Percentiles rank a stretch among this genome's conserved stretches.
Conservation (phyloP, 1,140 invertebrate species). For the Archivesica marissinica region DNA sequence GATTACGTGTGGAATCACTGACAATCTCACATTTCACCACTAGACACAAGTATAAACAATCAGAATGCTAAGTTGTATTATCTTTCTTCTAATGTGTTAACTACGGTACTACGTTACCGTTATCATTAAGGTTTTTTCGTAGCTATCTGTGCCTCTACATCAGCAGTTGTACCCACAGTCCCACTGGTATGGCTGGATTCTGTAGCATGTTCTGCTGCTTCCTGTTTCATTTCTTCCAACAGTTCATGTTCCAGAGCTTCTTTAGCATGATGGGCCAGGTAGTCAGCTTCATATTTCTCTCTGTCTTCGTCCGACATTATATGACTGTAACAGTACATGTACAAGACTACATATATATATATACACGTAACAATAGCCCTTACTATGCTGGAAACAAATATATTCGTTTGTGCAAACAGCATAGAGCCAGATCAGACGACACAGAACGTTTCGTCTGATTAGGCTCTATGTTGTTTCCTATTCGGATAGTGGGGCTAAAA, state of each 20-base stretch:
- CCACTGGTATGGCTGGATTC: not conserved
- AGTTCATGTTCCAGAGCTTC: not conserved
- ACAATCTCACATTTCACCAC: no score
- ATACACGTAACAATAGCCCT: not conserved
- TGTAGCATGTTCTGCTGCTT: not conserved
- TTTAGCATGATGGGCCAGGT: not conserved
- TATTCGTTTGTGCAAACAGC: no score
- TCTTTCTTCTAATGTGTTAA: not conserved
- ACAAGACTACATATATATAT: not conserved
- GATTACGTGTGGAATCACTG: no score
- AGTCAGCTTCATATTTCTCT: not conserved
- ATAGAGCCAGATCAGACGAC: no score
- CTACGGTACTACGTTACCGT: not conserved
- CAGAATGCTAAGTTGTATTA: no score
- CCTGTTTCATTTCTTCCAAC: slow-evolving; percentile 8
- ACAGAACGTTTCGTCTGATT: no score
- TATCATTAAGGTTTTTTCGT: slow-evolving; percentile 9
- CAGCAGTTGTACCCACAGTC: not conserved
- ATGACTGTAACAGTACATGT: not conserved
- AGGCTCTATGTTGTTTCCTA: no score
- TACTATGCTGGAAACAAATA: no score
- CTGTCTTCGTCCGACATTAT: slow-evolving; percentile 23
- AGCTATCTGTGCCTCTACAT: not conserved
- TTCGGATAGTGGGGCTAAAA: no score
- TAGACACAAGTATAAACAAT: no score